Conservation (phyloP, 2,797 vertebrate genomes). For the Cynopterus sphinx region DNA sequence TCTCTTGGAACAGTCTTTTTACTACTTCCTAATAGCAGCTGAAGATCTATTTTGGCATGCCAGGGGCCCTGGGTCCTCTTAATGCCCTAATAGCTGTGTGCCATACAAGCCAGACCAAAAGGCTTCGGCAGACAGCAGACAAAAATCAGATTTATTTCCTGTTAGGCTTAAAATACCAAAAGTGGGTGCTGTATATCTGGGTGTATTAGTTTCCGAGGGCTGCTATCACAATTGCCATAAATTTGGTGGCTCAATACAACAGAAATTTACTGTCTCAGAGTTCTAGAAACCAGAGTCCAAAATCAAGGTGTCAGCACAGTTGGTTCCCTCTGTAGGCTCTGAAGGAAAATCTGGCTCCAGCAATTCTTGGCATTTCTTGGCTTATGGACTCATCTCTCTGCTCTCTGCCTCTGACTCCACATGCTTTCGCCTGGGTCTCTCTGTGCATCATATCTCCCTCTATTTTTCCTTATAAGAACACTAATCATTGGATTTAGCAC, state of each 20-base stretch:
- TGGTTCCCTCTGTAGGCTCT: neutral
- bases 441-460: neutral
- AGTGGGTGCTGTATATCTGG: neutral
- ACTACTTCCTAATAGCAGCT: neutral
- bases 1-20: neutral
- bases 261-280: neutral
- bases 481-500: neutral
- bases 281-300: neutral
- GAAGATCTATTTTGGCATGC: neutral
- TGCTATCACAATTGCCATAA: neutral
- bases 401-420: neutral
- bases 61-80: neutral
- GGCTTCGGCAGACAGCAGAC: neutral
- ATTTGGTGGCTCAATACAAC: neutral
- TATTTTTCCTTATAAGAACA: neutral
- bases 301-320: neutral
- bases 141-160: neutral
- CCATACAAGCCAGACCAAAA: neutral
- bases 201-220: neutral
- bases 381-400: neutral
- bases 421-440: neutral
- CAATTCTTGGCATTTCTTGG: neutral
- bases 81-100: neutral
- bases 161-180: neutral
- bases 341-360: neutral